Conservation (phyloP, 2,113 vertebrate genomes). For the Lota lota region DNA sequence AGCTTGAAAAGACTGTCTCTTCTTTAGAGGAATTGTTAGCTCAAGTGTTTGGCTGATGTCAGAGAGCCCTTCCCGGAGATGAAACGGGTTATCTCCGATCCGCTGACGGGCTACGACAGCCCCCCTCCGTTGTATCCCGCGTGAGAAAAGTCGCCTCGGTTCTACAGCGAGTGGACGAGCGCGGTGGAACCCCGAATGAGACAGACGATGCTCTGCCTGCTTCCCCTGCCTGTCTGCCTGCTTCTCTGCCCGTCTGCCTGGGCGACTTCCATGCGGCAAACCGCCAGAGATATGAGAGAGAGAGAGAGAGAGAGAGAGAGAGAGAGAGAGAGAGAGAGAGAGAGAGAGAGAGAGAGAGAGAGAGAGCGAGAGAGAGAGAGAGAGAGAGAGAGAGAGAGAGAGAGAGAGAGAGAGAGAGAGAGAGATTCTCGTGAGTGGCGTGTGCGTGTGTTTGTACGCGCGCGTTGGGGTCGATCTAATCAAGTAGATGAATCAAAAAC, state of each 20-base stretch:
- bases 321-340: neutral
- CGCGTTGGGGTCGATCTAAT: neutral
- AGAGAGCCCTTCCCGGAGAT: too few species aligned
- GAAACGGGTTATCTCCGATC: too few species aligned
- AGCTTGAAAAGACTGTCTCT: too few species aligned
- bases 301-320: neutral
- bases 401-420: neutral
- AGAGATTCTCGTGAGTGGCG: neutral
- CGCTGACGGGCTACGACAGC: too few species aligned
- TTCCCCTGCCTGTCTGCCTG: neutral
- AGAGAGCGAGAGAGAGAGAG: slow-evolving; percentile 1
- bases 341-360: slow-evolving; percentile 11
- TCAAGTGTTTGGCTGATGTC: too few species aligned
- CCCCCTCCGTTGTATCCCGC: too few species aligned
- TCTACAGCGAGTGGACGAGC: slow-evolving; percentile 24
- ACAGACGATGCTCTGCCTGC: slow-evolving; percentile 47
- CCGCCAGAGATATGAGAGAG: slow-evolving; percentile 66
- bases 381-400: neutral
- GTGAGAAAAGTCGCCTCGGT: too few species aligned
- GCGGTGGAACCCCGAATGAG: slow-evolving; percentile 49
- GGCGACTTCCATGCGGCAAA: slow-evolving; percentile 74
- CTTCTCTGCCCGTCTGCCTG: slow-evolving; percentile 32
- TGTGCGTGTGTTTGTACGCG: neutral
- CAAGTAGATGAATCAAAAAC: neutral
- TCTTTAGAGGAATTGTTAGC: too few species aligned